Percentiles rank a stretch among this genome's conserved stretches.
Evolutionary conservation across 2,888 invertebrate genomes (phyloP).

Genomic region (Dynastes tityus): DNA sequence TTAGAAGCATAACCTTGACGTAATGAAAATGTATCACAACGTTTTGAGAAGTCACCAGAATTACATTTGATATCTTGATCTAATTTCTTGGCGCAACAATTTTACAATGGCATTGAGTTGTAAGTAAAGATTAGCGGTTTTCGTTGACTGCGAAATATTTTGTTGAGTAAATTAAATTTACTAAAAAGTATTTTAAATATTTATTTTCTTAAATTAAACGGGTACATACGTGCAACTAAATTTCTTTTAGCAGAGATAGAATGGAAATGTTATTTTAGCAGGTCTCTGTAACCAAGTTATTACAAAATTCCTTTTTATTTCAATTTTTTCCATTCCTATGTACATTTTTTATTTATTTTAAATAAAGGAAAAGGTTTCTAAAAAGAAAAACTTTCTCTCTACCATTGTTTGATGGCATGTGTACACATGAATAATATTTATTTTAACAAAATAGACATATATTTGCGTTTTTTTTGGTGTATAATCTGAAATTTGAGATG

Average conservation of each 20-base stretch:
- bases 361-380: background rate
- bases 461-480: background rate
- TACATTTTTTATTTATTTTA: conserved; percentile 4
- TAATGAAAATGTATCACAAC: no score
- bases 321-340: background rate
- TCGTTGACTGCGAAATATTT: no score
- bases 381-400: conserved; percentile 9
- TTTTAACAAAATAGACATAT: background rate
- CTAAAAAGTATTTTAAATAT: background rate
- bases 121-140: no score
- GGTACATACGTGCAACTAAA: background rate
- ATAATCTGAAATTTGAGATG: background rate
- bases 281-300: background rate
- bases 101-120: no score
- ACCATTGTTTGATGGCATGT: background rate
- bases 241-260: background rate
- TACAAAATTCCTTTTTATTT: background rate
- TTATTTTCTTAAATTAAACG: background rate
- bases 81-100: no score
- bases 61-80: no score
- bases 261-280: no score
- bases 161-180: background rate
- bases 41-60: no score
- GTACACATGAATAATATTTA: background rate
- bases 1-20: no score